Evolutionary conservation across 2,113 vertebrate genomes (phyloP).

Genomic region (Cheilinus undulatus): DNA sequence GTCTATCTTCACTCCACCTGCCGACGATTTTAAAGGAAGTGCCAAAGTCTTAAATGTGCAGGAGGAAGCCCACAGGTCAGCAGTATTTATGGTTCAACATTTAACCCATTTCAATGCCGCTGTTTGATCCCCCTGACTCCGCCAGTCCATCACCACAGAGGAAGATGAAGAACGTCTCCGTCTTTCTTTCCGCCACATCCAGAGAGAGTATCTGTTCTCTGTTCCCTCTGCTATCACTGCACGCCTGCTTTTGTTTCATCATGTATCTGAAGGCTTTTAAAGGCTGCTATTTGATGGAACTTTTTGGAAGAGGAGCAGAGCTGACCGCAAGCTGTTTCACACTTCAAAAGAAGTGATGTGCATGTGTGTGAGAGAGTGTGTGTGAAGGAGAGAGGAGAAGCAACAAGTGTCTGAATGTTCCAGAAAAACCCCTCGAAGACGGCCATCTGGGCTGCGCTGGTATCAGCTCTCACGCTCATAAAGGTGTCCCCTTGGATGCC

Average conservation of each 20-base stretch:
- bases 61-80: slow-evolving; percentile 25
- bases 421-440: slow-evolving; percentile 74
- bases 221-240: slow-evolving; percentile 21
- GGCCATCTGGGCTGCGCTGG: slow-evolving; percentile 73
- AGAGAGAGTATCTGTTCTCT: slow-evolving; percentile 23
- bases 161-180: background rate
- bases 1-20: slow-evolving; percentile 21
- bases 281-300: slow-evolving; percentile 61
- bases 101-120: slow-evolving; percentile 5
- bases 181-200: slow-evolving; percentile 8
- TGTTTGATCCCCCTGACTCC: slow-evolving; percentile 36
- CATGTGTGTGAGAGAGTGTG: slow-evolving; percentile 37
- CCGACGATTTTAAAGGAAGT: slow-evolving; percentile 6
- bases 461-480: slow-evolving; percentile 32
- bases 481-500: slow-evolving; percentile 62
- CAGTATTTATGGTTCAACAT: background rate
- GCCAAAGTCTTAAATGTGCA: slow-evolving; percentile 21
- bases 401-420: slow-evolving; percentile 82
- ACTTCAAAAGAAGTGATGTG: slow-evolving; percentile 69
- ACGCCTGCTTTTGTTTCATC: slow-evolving; percentile 64
- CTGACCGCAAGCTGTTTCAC: slow-evolving; percentile 80
- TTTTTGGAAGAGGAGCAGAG: slow-evolving; percentile 62
- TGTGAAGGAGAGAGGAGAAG: slow-evolving; percentile 58
- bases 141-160: slow-evolving; percentile 21
- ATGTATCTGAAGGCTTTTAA: slow-evolving; percentile 66